Evolutionary conservation across 2,888 invertebrate species (phyloP).

Genomic region (Scrobipalpa costella): DNA sequence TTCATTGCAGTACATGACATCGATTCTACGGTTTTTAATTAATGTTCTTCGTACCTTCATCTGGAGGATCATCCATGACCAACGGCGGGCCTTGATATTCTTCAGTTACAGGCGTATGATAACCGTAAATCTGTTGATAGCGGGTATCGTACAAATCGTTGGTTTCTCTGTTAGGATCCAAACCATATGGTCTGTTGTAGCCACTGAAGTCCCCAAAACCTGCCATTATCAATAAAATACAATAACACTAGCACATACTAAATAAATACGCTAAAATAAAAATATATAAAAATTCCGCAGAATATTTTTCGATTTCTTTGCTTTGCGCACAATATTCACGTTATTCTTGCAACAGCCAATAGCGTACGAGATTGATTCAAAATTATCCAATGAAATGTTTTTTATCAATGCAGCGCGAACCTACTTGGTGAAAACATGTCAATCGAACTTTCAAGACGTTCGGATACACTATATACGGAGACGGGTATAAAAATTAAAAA

Average conservation of each 20-base stretch:
- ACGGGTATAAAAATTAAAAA: too few species aligned
- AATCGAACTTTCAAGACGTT: too few species aligned
- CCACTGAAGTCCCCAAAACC: constrained; percentile 72
- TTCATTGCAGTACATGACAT: neutral
- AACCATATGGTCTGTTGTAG: constrained; percentile 70
- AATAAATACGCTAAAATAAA: constrained; percentile 18
- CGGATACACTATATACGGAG: too few species aligned
- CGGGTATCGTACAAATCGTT: constrained; percentile 75
- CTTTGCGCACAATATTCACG: neutral
- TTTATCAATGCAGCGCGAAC: neutral
- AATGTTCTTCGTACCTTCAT: constrained; percentile 59
- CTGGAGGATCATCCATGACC: constrained; percentile 70
- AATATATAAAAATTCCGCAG: constrained; percentile 24
- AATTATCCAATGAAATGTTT: neutral
- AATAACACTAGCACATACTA: constrained; percentile 32
- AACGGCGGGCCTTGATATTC: constrained; percentile 76
- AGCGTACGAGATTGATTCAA: neutral
- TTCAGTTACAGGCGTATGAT: constrained; percentile 72
- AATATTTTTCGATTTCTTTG: constrained; percentile 1
- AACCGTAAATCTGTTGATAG: constrained; percentile 76
- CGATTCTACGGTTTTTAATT: neutral
- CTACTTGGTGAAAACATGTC: neutral
- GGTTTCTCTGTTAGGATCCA: constrained; percentile 71
- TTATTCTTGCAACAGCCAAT: constrained; percentile 2
- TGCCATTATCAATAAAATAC: constrained; percentile 59